phyloP scores from a whole-genome alignment of 2,113 vertebrate genomes.

The Trachemys scripta region DNA sequence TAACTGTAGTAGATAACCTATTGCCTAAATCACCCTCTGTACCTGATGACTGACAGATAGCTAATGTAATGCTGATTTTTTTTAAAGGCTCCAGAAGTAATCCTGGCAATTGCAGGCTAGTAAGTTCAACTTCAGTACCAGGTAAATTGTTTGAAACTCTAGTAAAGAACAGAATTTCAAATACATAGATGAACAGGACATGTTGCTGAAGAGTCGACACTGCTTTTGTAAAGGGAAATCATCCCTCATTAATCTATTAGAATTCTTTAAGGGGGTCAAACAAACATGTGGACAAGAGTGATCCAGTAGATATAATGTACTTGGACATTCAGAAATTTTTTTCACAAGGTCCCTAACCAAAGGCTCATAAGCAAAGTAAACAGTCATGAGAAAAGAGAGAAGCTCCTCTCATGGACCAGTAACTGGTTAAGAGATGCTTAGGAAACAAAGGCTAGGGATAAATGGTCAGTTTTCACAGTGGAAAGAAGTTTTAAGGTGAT shows the following conservation, averaged over 20 bases:
- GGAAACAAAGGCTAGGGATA: not conserved
- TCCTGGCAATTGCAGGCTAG: not conserved
- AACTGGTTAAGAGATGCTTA: not conserved
- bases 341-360: not conserved
- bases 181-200: not conserved
- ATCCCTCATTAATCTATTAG: not conserved
- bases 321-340: not conserved
- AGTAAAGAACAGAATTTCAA: not conserved
- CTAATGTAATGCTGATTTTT: not conserved
- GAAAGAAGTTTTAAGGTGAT: too few relatives aligned
- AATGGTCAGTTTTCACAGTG: not conserved
- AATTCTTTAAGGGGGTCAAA: not conserved
- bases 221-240: not conserved
- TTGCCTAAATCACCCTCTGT: not conserved
- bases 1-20: not conserved
- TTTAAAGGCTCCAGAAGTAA: not conserved
- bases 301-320: not conserved
- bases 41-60: too few relatives aligned
- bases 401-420: not conserved
- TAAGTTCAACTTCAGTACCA: not conserved
- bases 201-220: not conserved
- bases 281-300: not conserved
- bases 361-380: not conserved
- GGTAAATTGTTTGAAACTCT: not conserved
- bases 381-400: not conserved